phyloP scores from a whole-genome alignment of 1,140 invertebrate species.

The Pseudachorutes palmiensis region DNA sequence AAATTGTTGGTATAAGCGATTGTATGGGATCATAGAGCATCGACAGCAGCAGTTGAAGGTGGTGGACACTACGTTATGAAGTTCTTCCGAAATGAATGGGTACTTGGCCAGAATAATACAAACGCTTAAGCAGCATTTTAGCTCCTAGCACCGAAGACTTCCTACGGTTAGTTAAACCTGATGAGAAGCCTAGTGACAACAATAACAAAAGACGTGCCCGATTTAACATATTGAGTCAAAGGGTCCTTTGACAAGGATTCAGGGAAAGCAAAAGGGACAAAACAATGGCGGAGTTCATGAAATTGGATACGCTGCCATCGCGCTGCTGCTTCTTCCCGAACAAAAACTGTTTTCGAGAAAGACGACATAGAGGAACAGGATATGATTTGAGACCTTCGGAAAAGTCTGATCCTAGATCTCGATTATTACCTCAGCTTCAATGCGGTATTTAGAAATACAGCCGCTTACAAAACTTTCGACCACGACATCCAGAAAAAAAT shows the following conservation, averaged over 20 bases:
- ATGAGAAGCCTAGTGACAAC: slow-evolving; percentile 13
- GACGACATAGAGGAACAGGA: neutral
- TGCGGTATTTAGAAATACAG: too few relatives aligned
- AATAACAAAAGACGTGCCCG: slow-evolving; percentile 27
- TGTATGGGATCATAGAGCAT: neutral
- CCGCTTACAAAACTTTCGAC: too few relatives aligned
- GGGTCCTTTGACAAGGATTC: neutral
- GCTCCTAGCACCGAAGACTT: too few relatives aligned
- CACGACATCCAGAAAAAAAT: too few relatives aligned
- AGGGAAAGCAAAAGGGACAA: neutral
- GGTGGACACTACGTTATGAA: too few relatives aligned
- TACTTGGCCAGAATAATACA: too few relatives aligned
- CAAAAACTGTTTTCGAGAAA: slow-evolving; percentile 4
- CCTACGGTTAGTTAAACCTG: slow-evolving; percentile 21
- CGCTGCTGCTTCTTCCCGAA: neutral
- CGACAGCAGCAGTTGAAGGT: slow-evolving; percentile 8
- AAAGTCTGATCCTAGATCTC: neutral
- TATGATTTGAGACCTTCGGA: neutral
- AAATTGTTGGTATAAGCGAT: slow-evolving; percentile 1
- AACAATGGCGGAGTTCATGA: slow-evolving; percentile 7
- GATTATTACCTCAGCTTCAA: too few relatives aligned
- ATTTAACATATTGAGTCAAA: slow-evolving; percentile 17
- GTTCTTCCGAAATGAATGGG: too few relatives aligned
- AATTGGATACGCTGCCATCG: neutral
- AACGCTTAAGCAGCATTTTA: too few relatives aligned